Evolutionary conservation across 2,113 vertebrate genomes (phyloP).

Genomic region (Ailuropoda melanoleuca): DNA sequence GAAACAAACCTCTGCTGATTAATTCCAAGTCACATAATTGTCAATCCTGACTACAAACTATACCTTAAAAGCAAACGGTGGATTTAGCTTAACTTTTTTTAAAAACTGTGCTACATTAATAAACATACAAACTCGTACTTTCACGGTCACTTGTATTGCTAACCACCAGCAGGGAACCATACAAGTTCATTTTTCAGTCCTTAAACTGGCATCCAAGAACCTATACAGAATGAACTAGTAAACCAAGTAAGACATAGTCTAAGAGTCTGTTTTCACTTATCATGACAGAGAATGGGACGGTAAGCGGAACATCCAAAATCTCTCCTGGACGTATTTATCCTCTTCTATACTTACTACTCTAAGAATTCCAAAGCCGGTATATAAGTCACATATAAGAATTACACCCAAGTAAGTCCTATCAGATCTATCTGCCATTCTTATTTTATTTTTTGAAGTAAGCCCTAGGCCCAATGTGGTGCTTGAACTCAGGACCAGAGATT

Average conservation of each 20-base stretch:
- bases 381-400: conserved; percentile 20
- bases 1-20: conserved; percentile 20
- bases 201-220: background rate
- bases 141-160: background rate
- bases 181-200: conserved; percentile 3
- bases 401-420: background rate
- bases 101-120: background rate
- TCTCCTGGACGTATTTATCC: background rate
- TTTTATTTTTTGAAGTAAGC: background rate
- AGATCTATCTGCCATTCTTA: background rate
- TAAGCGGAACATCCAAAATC: background rate
- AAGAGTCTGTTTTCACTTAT: background rate
- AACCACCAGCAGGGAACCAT: background rate
- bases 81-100: conserved; percentile 21
- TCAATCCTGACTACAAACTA: conserved; percentile 22
- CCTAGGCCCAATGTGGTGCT: background rate
- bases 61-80: conserved; percentile 15
- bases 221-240: background rate
- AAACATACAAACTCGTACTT: background rate
- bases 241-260: background rate
- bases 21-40: conserved; percentile 13
- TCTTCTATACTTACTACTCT: background rate
- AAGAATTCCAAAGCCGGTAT: background rate
- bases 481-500: background rate
- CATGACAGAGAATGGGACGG: background rate